phyloP scores from a whole-genome alignment of 2,797 vertebrate species.

The Pangasius djambal region DNA sequence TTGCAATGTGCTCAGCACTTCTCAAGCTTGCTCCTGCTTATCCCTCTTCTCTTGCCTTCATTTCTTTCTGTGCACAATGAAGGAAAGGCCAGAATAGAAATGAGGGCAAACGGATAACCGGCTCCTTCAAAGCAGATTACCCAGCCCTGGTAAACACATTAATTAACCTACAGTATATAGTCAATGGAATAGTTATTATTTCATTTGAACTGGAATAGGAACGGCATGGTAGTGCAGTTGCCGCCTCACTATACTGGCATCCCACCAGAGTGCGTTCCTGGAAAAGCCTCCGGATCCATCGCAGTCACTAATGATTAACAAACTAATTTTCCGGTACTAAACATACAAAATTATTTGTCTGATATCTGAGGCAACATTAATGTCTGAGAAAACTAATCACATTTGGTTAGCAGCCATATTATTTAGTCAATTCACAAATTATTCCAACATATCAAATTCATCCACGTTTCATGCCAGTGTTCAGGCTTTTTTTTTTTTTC shows the following conservation, averaged over 20 bases:
- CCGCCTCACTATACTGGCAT: background rate
- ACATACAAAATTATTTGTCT: background rate
- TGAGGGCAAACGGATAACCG: slow-evolving; percentile 65
- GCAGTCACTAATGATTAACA: background rate
- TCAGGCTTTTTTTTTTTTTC: background rate
- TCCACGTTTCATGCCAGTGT: background rate
- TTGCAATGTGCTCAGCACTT: slow-evolving; percentile 7
- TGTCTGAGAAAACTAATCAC: background rate
- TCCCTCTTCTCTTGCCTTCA: background rate
- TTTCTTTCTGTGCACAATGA: slow-evolving; percentile 50
- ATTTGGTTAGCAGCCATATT: background rate
- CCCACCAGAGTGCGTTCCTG: background rate
- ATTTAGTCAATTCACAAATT: background rate
- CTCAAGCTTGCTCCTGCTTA: slow-evolving; percentile 20
- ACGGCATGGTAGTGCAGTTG: background rate
- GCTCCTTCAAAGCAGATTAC: slow-evolving; percentile 66
- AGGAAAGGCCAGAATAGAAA: slow-evolving; percentile 62
- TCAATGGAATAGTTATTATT: background rate
- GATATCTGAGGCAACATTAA: background rate
- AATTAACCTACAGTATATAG: slow-evolving; percentile 57
- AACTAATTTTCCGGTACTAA: background rate
- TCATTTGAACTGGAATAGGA: background rate
- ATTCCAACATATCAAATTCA: background rate
- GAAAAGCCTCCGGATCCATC: background rate
- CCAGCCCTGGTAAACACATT: slow-evolving; percentile 61